Percentiles rank a stretch among this genome's conserved stretches.
phyloP scores from a whole-genome alignment of 1,140 invertebrate species.

The Calephelis nemesis region DNA sequence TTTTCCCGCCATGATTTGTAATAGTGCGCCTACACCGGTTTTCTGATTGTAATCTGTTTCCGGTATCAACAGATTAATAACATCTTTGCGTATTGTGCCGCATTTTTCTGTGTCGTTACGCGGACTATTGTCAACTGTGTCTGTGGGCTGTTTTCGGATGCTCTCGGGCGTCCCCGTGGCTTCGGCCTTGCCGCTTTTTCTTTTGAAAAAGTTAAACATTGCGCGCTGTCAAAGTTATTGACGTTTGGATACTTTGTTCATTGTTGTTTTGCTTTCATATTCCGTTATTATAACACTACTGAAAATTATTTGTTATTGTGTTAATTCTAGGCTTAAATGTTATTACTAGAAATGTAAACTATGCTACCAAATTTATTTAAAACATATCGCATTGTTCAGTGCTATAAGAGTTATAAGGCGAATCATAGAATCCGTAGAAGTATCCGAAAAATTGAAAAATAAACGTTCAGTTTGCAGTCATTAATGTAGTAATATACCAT shows the following conservation, averaged over 20 bases:
- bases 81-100: slow-evolving; percentile 53
- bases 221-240: slow-evolving; percentile 37
- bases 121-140: slow-evolving; percentile 51
- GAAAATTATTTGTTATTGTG: not conserved
- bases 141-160: slow-evolving; percentile 45
- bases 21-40: slow-evolving; percentile 53
- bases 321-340: slow-evolving; percentile 6
- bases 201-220: slow-evolving; percentile 71
- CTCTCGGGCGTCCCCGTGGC: slow-evolving; percentile 45
- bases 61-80: slow-evolving; percentile 65
- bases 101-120: slow-evolving; percentile 47
- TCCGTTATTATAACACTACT: not conserved
- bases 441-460: too few relatives aligned
- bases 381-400: not conserved
- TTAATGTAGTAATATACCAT: too few relatives aligned
- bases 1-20: slow-evolving; percentile 65
- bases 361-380: not conserved
- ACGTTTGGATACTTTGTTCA: slow-evolving; percentile 43
- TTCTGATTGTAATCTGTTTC: slow-evolving; percentile 60
- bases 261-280: slow-evolving; percentile 17
- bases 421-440: too few relatives aligned
- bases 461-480: too few relatives aligned
- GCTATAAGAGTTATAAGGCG: too few relatives aligned
- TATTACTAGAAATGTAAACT: not conserved
- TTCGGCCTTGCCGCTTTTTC: slow-evolving; percentile 62